phyloP scores from a whole-genome alignment of 2,888 invertebrate genomes.

The Oxycera nigricornis region DNA sequence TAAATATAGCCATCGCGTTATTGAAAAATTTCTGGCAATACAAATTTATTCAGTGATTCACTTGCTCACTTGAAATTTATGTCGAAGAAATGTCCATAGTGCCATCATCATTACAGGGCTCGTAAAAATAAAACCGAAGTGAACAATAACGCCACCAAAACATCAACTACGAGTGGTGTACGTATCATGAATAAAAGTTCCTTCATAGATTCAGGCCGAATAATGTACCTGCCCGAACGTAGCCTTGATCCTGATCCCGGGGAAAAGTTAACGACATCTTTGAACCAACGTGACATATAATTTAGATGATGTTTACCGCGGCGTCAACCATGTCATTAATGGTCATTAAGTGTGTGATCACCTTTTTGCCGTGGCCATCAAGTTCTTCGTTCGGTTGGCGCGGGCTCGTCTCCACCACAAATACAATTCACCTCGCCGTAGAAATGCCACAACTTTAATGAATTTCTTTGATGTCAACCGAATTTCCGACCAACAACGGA shows the following conservation, averaged over 20 bases:
- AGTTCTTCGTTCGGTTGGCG: constrained; percentile 9
- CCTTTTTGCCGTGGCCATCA: constrained; percentile 40
- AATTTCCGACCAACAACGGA: constrained; percentile 38
- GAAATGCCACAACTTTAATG: constrained; percentile 31
- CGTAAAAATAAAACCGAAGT: too few relatives aligned
- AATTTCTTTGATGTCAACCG: constrained; percentile 43
- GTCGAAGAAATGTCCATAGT: too few relatives aligned
- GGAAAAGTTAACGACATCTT: constrained; percentile 33
- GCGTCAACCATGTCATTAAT: constrained; percentile 52
- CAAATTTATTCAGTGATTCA: too few relatives aligned
- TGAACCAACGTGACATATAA: constrained; percentile 49
- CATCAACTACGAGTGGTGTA: too few relatives aligned
- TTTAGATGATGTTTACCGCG: constrained; percentile 50
- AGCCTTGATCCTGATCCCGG: constrained; percentile 39
- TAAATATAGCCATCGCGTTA: too few relatives aligned
- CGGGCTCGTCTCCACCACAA: constrained; percentile 17
- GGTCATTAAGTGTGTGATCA: constrained; percentile 51
- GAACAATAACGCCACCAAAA: too few relatives aligned
- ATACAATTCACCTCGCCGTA: constrained; percentile 17
- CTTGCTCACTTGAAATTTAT: too few relatives aligned
- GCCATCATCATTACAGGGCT: too few relatives aligned
- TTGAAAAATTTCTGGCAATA: too few relatives aligned
- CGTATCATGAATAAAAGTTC: neutral
- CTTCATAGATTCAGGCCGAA: neutral
- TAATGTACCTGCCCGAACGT: too few relatives aligned